phyloP scores from a whole-genome alignment of 2,888 invertebrate species.

The Drosophila affinis region DNA sequence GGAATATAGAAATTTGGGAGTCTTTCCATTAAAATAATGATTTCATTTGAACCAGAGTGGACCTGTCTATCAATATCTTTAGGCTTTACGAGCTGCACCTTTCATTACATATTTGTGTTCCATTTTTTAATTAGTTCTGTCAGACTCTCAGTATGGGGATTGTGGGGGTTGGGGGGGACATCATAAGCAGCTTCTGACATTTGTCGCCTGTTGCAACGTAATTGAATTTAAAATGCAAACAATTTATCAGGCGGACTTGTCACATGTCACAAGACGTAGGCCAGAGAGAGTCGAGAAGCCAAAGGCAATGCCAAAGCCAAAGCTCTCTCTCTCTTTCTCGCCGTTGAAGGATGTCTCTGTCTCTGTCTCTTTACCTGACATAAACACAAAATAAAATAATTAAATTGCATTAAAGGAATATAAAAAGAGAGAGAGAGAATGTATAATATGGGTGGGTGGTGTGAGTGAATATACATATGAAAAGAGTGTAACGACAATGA shows the following conservation, averaged over 20 bases:
- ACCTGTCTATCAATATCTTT: not conserved
- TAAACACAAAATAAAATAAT: constrained; percentile 62
- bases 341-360: not conserved
- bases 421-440: constrained; percentile 2
- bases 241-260: constrained; percentile 55
- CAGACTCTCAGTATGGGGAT: not conserved
- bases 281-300: constrained; percentile 28
- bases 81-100: not conserved
- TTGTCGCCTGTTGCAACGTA: constrained; percentile 50
- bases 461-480: constrained; percentile 73
- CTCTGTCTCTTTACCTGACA: constrained; percentile 1
- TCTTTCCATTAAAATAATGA: no score
- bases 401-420: constrained; percentile 69
- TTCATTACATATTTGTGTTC: not conserved
- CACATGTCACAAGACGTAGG: constrained; percentile 63
- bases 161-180: not conserved
- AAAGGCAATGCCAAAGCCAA: constrained; percentile 41
- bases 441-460: constrained; percentile 10
- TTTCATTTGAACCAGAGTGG: no score
- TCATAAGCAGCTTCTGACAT: constrained; percentile 38
- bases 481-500: constrained; percentile 62
- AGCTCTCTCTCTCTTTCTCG: constrained; percentile 17
- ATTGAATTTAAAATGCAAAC: constrained; percentile 72
- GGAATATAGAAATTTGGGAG: no score
- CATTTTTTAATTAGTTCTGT: not conserved